Percentiles rank a stretch among this genome's conserved stretches.
These are phyloP conservation scores for Chiridota heheva DNA, from an alignment of 35 echinoderm and acorn worm species.

Conservation along the genomic window DNA sequence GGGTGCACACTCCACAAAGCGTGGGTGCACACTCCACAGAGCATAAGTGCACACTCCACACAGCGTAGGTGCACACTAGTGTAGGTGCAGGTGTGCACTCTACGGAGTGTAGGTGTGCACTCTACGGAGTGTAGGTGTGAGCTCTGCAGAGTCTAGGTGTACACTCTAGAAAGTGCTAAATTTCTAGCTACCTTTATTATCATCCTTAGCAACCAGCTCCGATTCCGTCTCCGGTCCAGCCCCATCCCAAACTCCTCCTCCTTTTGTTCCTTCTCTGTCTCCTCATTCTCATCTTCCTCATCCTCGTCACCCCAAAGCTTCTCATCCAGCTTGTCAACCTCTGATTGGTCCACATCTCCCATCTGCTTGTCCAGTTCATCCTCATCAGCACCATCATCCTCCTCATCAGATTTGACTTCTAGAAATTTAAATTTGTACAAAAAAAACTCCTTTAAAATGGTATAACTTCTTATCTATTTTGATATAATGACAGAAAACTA, in stretches of 20 bases:
- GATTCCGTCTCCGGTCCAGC: constrained; percentile 66
- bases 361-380: constrained; percentile 96
- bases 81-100: no score
- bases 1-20: no score
- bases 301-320: constrained; percentile 98
- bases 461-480: not conserved
- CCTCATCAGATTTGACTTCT: constrained; percentile 68
- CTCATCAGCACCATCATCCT: constrained; percentile 74
- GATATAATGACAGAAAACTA: no score
- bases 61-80: no score
- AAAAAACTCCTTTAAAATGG: not conserved
- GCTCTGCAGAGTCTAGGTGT: no score
- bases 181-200: constrained; percentile 87
- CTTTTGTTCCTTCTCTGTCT: constrained; percentile 65
- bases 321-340: constrained; percentile 91
- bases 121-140: no score
- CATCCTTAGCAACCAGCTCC: constrained; percentile 92
- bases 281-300: constrained; percentile 73
- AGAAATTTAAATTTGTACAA: not conserved
- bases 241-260: constrained; percentile 68
- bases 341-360: constrained; percentile 87
- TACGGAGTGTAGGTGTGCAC: no score
- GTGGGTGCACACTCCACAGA: no score
- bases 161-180: no score
- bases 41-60: no score